A percentile compares a stretch with the other conserved stretches of the same genome.
Conservation (phyloP, 1,140 invertebrate genomes). For the Chelonus insularis region DNA sequence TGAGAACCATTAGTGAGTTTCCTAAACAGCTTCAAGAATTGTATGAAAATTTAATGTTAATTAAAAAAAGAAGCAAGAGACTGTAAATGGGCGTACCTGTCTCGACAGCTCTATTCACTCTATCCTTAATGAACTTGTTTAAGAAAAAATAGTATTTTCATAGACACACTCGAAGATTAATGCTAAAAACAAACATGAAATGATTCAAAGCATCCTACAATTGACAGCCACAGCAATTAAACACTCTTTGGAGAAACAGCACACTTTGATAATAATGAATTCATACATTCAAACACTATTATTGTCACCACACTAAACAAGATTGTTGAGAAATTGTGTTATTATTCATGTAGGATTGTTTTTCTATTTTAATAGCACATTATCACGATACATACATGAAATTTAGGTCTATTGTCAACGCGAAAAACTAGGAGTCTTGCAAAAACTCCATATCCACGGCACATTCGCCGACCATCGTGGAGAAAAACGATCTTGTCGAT, state of each 20-base stretch:
- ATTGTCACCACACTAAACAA: not conserved
- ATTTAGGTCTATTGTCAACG: conserved; percentile 35
- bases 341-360: not conserved
- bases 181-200: conserved; percentile 1
- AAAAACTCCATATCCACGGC: conserved; percentile 42
- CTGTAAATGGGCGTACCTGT: conserved; percentile 34
- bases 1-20: too few relatives aligned
- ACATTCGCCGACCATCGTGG: conserved; percentile 49
- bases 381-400: not conserved
- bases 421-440: conserved; percentile 35
- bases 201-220: not conserved
- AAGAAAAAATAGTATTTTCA: too few relatives aligned
- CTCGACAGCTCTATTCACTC: not conserved
- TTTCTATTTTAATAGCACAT: not conserved
- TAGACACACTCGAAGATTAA: too few relatives aligned
- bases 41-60: too few relatives aligned
- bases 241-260: conserved; percentile 3
- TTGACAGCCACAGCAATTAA: conserved; percentile 6
- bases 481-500: conserved; percentile 30
- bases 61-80: not conserved
- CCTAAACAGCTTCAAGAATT: too few relatives aligned
- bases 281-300: not conserved
- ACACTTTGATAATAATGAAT: conserved; percentile 1
- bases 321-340: not conserved
- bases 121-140: not conserved